Percentiles rank a stretch among this genome's conserved stretches.
Conservation (phyloP, 1,140 invertebrate species). For the Lucilia sericata region DNA sequence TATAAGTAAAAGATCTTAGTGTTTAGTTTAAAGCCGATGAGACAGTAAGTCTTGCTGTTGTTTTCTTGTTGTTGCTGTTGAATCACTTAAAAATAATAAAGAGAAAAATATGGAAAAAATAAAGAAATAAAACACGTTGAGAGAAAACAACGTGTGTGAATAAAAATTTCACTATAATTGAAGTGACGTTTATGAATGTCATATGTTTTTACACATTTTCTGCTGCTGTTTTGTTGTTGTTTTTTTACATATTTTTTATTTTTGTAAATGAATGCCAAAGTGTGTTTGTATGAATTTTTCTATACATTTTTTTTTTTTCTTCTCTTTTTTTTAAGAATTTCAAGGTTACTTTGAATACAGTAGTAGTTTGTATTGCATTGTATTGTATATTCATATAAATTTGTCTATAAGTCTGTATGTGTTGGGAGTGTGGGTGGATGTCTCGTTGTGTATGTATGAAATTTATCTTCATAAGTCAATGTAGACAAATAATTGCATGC, state of each 20-base stretch:
- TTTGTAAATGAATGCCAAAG: constrained; percentile 25
- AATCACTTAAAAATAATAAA: constrained; percentile 19
- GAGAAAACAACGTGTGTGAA: constrained; percentile 14
- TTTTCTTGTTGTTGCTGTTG: neutral
- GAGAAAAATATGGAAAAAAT: neutral
- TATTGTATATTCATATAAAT: neutral
- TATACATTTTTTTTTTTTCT: neutral
- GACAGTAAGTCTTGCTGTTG: constrained; percentile 15
- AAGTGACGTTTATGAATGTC: constrained; percentile 43
- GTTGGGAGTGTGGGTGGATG: neutral
- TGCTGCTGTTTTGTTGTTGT: neutral
- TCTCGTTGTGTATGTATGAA: neutral
- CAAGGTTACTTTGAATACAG: constrained; percentile 32
- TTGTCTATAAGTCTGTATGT: neutral
- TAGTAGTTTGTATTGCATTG: constrained; percentile 12
- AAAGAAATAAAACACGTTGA: neutral
- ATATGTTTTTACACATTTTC: constrained; percentile 4
- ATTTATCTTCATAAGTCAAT: constrained; percentile 34
- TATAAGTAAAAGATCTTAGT: neutral
- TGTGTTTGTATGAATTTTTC: constrained; percentile 9
- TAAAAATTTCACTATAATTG: constrained; percentile 36
- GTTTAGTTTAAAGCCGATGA: constrained; percentile 28
- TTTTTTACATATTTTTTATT: neutral
- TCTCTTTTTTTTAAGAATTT: constrained; percentile 30
- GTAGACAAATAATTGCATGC: neutral